Evolutionary conservation across 2,888 invertebrate species (phyloP).

Genomic region (Eubasilissa splendida): DNA sequence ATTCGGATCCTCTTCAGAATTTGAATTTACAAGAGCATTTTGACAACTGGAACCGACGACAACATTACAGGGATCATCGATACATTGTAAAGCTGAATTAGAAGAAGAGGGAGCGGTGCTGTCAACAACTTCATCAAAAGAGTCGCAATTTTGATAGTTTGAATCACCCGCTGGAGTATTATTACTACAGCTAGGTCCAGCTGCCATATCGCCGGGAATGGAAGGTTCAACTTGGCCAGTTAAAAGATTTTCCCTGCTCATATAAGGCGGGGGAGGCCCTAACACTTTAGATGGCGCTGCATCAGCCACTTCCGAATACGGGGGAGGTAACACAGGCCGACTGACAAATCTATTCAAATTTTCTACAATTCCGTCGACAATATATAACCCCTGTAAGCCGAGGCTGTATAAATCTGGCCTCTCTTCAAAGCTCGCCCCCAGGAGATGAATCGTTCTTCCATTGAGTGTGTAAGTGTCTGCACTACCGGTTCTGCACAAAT

Average conservation of each 20-base stretch:
- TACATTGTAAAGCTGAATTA: background rate
- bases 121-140: slow-evolving; percentile 1
- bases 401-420: slow-evolving; percentile 62
- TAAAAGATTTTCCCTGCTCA: slow-evolving; percentile 60
- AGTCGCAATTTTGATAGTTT: background rate
- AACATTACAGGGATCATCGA: background rate
- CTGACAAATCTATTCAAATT: slow-evolving; percentile 54
- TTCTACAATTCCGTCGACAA: slow-evolving; percentile 51
- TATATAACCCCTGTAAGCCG: slow-evolving; percentile 58
- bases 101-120: background rate
- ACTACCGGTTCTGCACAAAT: slow-evolving; percentile 25
- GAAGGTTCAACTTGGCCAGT: slow-evolving; percentile 39
- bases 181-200: slow-evolving; percentile 5
- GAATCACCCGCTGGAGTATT: background rate
- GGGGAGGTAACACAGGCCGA: slow-evolving; percentile 63
- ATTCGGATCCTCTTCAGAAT: background rate
- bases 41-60: background rate
- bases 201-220: background rate
- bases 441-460: slow-evolving; percentile 66
- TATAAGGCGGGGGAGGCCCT: slow-evolving; percentile 68
- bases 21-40: slow-evolving; percentile 15
- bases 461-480: slow-evolving; percentile 68
- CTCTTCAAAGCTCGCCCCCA: slow-evolving; percentile 68
- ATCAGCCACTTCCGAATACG: slow-evolving; percentile 66
- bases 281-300: slow-evolving; percentile 64